These are phyloP conservation scores for Drosophila navojoa DNA, from an alignment of 1,140 invertebrate species.

Conservation along the genomic window DNA sequence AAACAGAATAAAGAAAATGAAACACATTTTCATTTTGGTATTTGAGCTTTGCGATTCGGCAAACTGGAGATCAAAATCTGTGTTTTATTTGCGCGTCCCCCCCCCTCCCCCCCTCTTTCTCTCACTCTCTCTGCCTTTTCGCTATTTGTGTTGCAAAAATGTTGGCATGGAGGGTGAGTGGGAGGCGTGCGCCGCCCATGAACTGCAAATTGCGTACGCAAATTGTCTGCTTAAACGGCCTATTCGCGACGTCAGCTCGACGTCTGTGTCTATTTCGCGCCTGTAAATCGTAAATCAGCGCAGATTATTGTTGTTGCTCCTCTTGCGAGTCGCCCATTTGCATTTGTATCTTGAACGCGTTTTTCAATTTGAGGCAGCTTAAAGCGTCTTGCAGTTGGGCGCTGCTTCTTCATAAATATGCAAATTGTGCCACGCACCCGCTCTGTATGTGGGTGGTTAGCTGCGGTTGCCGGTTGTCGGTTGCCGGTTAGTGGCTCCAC, in stretches of 20 bases:
- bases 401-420: slow-evolving; percentile 79
- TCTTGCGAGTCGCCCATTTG: slow-evolving; percentile 49
- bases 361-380: slow-evolving; percentile 79
- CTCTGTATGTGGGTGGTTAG: not conserved
- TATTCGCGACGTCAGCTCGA: not conserved
- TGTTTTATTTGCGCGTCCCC: slow-evolving; percentile 53
- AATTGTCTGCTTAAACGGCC: slow-evolving; percentile 60
- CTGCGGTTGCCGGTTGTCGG: slow-evolving; percentile 37
- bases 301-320: slow-evolving; percentile 77
- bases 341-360: slow-evolving; percentile 76
- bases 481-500: not conserved
- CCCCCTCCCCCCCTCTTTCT: not conserved
- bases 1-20: slow-evolving; percentile 16
- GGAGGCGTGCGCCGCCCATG: slow-evolving; percentile 63
- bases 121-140: not conserved
- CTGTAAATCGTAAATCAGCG: slow-evolving; percentile 80
- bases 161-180: slow-evolving; percentile 35
- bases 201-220: slow-evolving; percentile 78
- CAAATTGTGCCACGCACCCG: slow-evolving; percentile 60
- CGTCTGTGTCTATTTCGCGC: slow-evolving; percentile 70
- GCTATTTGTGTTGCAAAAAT: slow-evolving; percentile 28
- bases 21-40: slow-evolving; percentile 12
- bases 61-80: slow-evolving; percentile 64
- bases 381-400: slow-evolving; percentile 60
- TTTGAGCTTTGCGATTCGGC: slow-evolving; percentile 31